Evolutionary conservation across 2,113 vertebrate genomes (phyloP), one percentile per base, ranked within the genome.

Genomic region (Glaucidium brasilianum): DNA sequence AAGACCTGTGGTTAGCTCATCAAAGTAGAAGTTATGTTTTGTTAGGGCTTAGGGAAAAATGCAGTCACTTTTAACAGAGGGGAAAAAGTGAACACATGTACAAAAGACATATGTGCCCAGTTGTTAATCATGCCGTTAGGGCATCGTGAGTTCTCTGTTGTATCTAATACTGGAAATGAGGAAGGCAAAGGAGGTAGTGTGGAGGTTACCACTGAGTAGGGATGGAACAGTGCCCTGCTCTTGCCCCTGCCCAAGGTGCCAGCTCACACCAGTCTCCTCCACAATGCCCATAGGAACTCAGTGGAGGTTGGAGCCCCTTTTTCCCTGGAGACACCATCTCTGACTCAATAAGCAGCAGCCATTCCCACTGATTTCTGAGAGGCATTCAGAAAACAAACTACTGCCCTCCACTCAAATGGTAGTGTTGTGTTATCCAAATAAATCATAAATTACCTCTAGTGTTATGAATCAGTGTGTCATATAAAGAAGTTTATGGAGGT

Each of bases 151-250:
- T 63, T 80, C 22, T 52, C 25, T 79, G 43, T 9, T 63, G 18
- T 53, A 27, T 15, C 45, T 59, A 14, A 14, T n/a, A 41, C 5
- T 76, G n/a, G 11, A 7, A 12, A 19, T 10, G 13, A 27, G 22
- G 22, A 50, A 72, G 32, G 21, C 47, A 45, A 76, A 87, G 30
- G 59, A 32, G 8, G 6, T 8, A 12, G 10, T 37, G 37, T 41
- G 43, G 58, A 77, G 29, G 6, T 62, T 53, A 53, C 63, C 20
- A 29, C 26, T 0, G 2, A 72, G 32, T 5, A 37, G 26, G 19
- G 11, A 34, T 1, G 1, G 15, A 69, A 22, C 0, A 2, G 9
- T 45, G 37, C 50, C 11, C 18, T 8, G 2, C 22, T 67, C 30
- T 25, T 60, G 34, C 18, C 12, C 15, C 30, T 72, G 55, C 37